Evolutionary conservation across 2,888 invertebrate species (phyloP).

Genomic region (Salticus scenicus): DNA sequence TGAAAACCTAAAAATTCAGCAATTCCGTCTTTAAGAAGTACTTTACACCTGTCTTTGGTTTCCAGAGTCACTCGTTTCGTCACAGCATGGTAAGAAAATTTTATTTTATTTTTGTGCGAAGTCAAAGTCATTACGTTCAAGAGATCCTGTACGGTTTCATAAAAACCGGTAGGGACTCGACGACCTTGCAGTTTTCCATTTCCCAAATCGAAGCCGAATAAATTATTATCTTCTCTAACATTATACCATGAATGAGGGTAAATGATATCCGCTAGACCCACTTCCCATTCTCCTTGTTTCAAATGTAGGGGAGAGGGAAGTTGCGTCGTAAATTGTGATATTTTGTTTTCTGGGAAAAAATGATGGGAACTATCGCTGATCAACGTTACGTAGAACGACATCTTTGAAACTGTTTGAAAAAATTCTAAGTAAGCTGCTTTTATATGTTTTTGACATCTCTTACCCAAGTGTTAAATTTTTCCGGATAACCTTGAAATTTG

Average conservation of each 20-base stretch:
- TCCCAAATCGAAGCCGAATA: conserved; percentile 8
- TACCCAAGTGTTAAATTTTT: conserved; percentile 45
- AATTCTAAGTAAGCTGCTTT: not conserved
- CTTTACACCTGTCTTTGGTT: not conserved
- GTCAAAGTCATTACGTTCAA: conserved; percentile 11
- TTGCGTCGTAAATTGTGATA: conserved; percentile 72
- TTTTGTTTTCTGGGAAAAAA: conserved; percentile 72
- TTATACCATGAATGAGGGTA: conserved; percentile 61
- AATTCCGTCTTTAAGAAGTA: conserved; percentile 12
- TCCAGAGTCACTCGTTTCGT: conserved; percentile 32
- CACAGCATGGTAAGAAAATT: not conserved
- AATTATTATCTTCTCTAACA: not conserved
- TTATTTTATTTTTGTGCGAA: conserved; percentile 22
- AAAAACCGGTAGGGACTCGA: conserved; percentile 33
- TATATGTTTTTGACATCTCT: conserved; percentile 27
- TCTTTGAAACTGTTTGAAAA: not conserved
- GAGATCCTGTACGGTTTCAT: conserved; percentile 29
- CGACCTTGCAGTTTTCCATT: conserved; percentile 16
- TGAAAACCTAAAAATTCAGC: conserved; percentile 21
- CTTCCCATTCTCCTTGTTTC: conserved; percentile 71
- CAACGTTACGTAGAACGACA: conserved; percentile 71
- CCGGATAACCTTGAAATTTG: conserved; percentile 34
- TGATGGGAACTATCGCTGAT: conserved; percentile 72
- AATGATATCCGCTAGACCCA: conserved; percentile 71
- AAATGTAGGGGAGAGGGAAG: conserved; percentile 71